Evolutionary conservation across 2,888 invertebrate genomes (phyloP).

Genomic region (Matsumyia berberina): DNA sequence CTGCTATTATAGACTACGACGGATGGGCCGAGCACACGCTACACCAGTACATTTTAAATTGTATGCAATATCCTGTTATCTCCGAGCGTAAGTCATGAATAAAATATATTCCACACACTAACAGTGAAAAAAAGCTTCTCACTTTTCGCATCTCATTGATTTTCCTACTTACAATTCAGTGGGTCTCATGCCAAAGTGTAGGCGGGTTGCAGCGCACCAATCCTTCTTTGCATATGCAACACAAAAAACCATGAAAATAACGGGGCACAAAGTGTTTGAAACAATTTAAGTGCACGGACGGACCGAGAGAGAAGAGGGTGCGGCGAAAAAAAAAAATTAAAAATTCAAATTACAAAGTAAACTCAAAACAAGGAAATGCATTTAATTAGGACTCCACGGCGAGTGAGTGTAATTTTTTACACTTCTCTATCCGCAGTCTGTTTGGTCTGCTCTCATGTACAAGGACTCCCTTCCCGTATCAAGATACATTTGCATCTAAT

Average conservation of each 20-base stretch:
- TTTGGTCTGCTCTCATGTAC: too few species aligned
- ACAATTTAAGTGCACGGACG: constrained; percentile 55
- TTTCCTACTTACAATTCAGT: constrained; percentile 65
- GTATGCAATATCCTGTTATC: constrained; percentile 75
- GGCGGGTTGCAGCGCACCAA: constrained; percentile 5
- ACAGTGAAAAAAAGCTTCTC: constrained; percentile 32
- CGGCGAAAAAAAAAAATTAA: constrained; percentile 4
- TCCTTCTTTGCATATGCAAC: constrained; percentile 62
- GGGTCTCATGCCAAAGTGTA: background rate
- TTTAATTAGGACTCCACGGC: constrained; percentile 68
- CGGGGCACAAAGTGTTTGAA: constrained; percentile 60
- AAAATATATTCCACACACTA: constrained; percentile 73
- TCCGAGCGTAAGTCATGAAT: constrained; percentile 72
- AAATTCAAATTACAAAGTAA: constrained; percentile 68
- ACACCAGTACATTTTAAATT: constrained; percentile 54
- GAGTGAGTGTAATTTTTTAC: constrained; percentile 56
- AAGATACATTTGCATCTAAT: constrained; percentile 55
- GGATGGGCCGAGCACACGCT: constrained; percentile 33
- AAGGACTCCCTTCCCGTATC: background rate
- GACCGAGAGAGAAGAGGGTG: background rate
- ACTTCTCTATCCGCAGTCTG: constrained; percentile 17
- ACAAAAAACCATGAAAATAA: constrained; percentile 68
- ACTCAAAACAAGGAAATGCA: constrained; percentile 72
- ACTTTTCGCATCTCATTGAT: constrained; percentile 72
- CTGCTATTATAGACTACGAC: constrained; percentile 28